phyloP scores from a whole-genome alignment of 1,140 invertebrate species.

The Pseudachorutes palmiensis region DNA sequence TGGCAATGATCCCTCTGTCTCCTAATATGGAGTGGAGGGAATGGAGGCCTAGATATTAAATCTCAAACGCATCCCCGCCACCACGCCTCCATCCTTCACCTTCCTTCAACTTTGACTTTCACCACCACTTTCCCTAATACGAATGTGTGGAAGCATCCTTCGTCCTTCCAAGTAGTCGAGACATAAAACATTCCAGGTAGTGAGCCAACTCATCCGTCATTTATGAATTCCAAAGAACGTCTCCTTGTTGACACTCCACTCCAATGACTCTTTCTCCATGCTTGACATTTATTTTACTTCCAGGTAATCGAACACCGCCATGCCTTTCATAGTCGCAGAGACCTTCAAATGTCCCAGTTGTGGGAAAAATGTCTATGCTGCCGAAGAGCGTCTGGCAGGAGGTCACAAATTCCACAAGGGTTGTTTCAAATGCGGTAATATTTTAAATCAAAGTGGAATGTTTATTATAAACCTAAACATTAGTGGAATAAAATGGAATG shows the following conservation, averaged over 20 bases:
- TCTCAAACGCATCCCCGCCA: conserved; percentile 28
- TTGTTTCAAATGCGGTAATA: conserved; percentile 95
- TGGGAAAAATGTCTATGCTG: conserved; percentile 95
- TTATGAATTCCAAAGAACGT: too few relatives aligned
- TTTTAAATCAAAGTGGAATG: neutral
- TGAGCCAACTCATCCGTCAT: too few relatives aligned
- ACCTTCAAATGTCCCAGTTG: conserved; percentile 97
- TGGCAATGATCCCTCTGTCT: conserved; percentile 33
- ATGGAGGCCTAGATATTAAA: conserved; percentile 29
- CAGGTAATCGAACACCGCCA: conserved; percentile 51
- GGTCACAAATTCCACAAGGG: conserved; percentile 97
- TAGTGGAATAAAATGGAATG: neutral
- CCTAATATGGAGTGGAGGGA: conserved; percentile 34
- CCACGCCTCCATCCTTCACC: conserved; percentile 13
- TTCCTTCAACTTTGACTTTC: conserved; percentile 3
- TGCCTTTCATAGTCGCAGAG: conserved; percentile 95
- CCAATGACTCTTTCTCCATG: too few relatives aligned
- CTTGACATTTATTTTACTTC: neutral
- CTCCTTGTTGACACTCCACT: too few relatives aligned
- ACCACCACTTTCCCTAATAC: neutral
- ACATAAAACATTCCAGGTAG: too few relatives aligned
- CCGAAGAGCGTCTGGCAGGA: conserved; percentile 93
- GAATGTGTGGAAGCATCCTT: too few relatives aligned
- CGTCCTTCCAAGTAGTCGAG: neutral
- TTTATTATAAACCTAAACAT: neutral